Conservation (phyloP, 2,888 invertebrate genomes). For the Galeopsomyia nigrocyanea region DNA sequence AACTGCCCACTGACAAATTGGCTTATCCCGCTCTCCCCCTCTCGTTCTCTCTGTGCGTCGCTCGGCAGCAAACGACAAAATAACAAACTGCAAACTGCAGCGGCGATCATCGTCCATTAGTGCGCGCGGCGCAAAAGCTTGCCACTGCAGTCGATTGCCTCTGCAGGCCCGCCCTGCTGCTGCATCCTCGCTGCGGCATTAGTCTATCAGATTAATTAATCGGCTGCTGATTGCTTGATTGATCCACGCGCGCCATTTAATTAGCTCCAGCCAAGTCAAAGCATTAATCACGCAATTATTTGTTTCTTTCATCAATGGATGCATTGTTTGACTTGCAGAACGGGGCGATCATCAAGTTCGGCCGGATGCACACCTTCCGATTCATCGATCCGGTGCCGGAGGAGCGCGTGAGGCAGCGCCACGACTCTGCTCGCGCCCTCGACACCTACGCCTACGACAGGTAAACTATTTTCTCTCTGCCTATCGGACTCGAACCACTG, state of each 20-base stretch:
- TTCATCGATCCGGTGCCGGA: constrained; percentile 88
- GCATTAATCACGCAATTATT: constrained; percentile 23
- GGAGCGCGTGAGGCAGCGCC: constrained; percentile 81
- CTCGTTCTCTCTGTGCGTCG: no score
- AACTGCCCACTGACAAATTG: no score
- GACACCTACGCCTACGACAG: constrained; percentile 84
- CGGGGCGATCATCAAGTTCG: constrained; percentile 88
- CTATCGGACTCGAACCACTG: not conserved
- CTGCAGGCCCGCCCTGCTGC: no score
- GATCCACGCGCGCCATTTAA: constrained; percentile 27
- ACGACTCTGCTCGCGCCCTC: constrained; percentile 77
- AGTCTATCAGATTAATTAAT: constrained; percentile 26
- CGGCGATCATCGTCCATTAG: no score
- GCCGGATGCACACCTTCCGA: constrained; percentile 87
- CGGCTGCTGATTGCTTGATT: constrained; percentile 26
- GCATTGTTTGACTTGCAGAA: constrained; percentile 71
- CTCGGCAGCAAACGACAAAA: no score
- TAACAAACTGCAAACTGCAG: no score
- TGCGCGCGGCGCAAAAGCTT: no score
- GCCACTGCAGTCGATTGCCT: no score
- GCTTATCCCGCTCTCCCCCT: no score
- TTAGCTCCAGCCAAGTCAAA: constrained; percentile 23
- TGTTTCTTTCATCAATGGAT: constrained; percentile 23
- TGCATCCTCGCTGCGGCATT: no score
- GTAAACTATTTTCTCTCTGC: constrained; percentile 68